A percentile compares a stretch with the other conserved stretches of the same genome.
These are phyloP conservation scores for Drosophila anceps DNA, from an alignment of 2,888 invertebrate genomes.

Conservation along the genomic window DNA sequence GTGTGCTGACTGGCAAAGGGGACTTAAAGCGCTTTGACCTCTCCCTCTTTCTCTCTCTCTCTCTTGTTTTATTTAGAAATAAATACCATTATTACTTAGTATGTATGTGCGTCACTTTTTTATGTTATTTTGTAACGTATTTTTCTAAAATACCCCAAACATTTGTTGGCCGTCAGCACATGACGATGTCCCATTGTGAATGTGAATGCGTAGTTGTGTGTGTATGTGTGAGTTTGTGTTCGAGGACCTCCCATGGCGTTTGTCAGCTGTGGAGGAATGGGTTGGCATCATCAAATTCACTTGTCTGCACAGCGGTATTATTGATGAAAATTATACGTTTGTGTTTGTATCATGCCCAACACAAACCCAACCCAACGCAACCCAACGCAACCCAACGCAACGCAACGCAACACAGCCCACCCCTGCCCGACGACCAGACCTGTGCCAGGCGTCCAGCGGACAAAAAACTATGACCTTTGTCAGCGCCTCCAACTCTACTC, in stretches of 20 bases:
- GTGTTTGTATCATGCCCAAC: slow-evolving; percentile 58
- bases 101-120: slow-evolving; percentile 22
- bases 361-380: not conserved
- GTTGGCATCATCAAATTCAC: slow-evolving; percentile 70
- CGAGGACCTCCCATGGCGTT: slow-evolving; percentile 57
- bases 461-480: slow-evolving; percentile 60
- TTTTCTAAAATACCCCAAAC: slow-evolving; percentile 67
- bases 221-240: slow-evolving; percentile 21
- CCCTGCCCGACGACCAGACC: no score
- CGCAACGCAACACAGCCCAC: no score
- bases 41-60: slow-evolving; percentile 31
- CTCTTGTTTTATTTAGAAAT: slow-evolving; percentile 64
- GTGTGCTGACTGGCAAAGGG: slow-evolving; percentile 29
- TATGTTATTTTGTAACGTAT: slow-evolving; percentile 55
- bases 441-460: slow-evolving; percentile 43
- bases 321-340: slow-evolving; percentile 75
- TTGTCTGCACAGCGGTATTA: slow-evolving; percentile 69
- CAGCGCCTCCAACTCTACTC: slow-evolving; percentile 21
- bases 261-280: slow-evolving; percentile 18
- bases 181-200: slow-evolving; percentile 60
- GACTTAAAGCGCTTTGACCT: slow-evolving; percentile 71
- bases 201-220: slow-evolving; percentile 35
- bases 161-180: slow-evolving; percentile 63
- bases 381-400: not conserved
- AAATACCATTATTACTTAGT: slow-evolving; percentile 70